Conservation (phyloP, 2,888 invertebrate species). For the Pristionchus maxplancki region DNA sequence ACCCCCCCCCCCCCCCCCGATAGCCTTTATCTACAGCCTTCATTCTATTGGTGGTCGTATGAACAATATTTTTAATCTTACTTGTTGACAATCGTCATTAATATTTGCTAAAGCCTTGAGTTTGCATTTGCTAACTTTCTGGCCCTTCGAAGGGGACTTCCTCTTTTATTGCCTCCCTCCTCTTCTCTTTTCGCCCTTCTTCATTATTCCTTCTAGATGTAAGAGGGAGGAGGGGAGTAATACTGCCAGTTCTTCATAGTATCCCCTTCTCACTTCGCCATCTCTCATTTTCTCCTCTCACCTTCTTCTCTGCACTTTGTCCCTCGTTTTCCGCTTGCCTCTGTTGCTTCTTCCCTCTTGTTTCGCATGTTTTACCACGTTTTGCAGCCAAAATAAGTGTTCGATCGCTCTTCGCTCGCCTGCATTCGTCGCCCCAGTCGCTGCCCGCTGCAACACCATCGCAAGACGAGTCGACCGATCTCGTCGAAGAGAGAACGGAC, state of each 20-base stretch:
- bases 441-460: conserved; percentile 1
- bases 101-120: not conserved
- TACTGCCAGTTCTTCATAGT: conserved; percentile 23
- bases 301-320: not conserved
- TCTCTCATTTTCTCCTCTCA: conserved; percentile 24
- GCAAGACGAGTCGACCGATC: conserved; percentile 20
- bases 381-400: conserved; percentile 25
- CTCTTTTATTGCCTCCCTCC: not conserved
- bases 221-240: not conserved
- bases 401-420: conserved; percentile 22
- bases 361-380: not conserved
- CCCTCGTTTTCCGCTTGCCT: not conserved
- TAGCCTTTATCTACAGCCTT: too few species aligned
- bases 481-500: not conserved
- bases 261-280: not conserved
- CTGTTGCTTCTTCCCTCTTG: not conserved
- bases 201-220: conserved; percentile 11
- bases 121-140: not conserved
- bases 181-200: not conserved
- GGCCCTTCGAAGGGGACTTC: not conserved
- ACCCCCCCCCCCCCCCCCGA: too few species aligned
- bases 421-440: conserved; percentile 17
- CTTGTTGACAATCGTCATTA: not conserved
- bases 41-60: too few species aligned
- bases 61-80: too few species aligned